A percentile compares a stretch with the other conserved stretches of the same genome.
Conservation (phyloP, 2,888 invertebrate species). For the Tinea pellionella region DNA sequence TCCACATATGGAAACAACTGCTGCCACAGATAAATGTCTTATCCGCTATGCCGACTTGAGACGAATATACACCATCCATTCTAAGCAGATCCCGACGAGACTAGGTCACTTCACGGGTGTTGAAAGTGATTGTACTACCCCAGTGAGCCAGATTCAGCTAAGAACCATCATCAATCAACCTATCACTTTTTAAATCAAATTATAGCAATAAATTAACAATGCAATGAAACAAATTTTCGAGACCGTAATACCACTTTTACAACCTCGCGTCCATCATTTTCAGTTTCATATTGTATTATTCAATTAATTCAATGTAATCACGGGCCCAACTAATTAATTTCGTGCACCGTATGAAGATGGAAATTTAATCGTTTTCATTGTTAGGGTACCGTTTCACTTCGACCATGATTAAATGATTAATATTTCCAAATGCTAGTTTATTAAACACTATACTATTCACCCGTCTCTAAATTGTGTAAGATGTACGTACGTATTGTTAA, state of each 20-base stretch:
- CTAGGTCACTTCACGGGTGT: too few species aligned
- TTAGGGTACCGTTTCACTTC: slow-evolving; percentile 17
- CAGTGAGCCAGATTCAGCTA: too few species aligned
- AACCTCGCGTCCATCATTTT: background rate
- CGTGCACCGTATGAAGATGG: slow-evolving; percentile 39
- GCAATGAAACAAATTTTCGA: background rate
- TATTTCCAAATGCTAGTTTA: slow-evolving; percentile 1
- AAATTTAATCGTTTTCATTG: slow-evolving; percentile 48
- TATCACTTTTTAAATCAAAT: background rate
- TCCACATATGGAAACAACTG: too few species aligned
- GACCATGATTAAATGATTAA: slow-evolving; percentile 12
- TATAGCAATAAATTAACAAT: background rate
- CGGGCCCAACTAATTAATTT: slow-evolving; percentile 49
- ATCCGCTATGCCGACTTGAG: too few species aligned
- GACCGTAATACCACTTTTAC: background rate
- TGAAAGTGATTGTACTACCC: too few species aligned
- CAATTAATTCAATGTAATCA: slow-evolving; percentile 57
- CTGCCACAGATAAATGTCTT: too few species aligned
- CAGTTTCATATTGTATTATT: slow-evolving; percentile 30
- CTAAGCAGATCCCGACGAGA: too few species aligned
- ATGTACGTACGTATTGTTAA: background rate
- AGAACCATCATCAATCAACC: background rate
- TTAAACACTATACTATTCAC: background rate
- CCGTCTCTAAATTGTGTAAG: too few species aligned
- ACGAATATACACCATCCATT: too few species aligned